Percentiles rank a stretch among this genome's conserved stretches.
phyloP scores from a whole-genome alignment of 1,140 invertebrate genomes.

The Drosophila serrata region DNA sequence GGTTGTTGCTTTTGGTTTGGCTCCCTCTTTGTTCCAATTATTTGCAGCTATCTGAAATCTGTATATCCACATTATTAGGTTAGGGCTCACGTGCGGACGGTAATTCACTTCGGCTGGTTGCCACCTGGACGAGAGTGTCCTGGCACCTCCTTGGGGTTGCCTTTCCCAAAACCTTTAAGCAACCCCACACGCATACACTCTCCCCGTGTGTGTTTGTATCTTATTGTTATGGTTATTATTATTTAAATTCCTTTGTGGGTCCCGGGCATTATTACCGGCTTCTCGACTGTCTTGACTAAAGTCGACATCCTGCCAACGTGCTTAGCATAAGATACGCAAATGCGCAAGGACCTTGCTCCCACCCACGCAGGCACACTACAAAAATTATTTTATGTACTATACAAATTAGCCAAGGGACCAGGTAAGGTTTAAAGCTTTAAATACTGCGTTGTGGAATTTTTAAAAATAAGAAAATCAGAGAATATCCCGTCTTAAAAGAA shows the following conservation, averaged over 20 bases:
- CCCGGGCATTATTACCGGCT: constrained; percentile 47
- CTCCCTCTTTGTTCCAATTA: constrained; percentile 30
- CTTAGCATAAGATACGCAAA: constrained; percentile 70
- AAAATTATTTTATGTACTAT: not conserved
- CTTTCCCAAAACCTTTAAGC: not conserved
- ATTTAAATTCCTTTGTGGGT: constrained; percentile 63
- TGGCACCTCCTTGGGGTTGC: constrained; percentile 2
- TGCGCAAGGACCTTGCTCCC: constrained; percentile 23
- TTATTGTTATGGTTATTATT: constrained; percentile 63
- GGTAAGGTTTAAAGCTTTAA: not conserved
- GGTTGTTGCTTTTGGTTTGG: constrained; percentile 24
- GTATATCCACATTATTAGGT: constrained; percentile 30
- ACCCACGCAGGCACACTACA: not conserved
- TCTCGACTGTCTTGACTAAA: constrained; percentile 46
- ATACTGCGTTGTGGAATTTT: not conserved
- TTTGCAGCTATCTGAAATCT: constrained; percentile 41
- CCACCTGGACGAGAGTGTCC: constrained; percentile 25
- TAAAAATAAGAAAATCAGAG: not conserved
- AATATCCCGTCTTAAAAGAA: not conserved
- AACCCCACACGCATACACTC: not conserved
- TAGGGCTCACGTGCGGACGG: constrained; percentile 40
- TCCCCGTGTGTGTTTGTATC: constrained; percentile 40
- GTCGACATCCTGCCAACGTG: constrained; percentile 61
- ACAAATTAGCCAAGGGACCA: not conserved
- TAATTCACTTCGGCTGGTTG: constrained; percentile 38